Evolutionary conservation across 2,797 vertebrate species (phyloP).

Genomic region (Hippopotamyrus pictus): DNA sequence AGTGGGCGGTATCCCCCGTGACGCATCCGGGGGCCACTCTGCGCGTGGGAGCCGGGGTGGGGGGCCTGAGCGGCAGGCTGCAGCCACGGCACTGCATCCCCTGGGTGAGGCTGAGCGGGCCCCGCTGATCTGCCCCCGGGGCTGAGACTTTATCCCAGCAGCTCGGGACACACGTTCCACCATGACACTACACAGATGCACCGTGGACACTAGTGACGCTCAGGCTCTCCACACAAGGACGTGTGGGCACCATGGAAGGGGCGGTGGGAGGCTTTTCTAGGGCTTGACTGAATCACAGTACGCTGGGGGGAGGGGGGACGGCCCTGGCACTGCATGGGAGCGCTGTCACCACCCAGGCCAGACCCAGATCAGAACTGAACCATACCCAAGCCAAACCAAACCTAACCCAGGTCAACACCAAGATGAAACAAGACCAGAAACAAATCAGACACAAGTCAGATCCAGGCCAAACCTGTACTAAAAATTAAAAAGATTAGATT

Average conservation of each 20-base stretch:
- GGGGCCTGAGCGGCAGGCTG: slow-evolving; percentile 26
- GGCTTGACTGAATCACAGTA: not conserved
- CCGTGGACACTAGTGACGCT: not conserved
- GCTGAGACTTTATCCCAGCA: not conserved
- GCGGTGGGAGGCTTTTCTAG: not conserved
- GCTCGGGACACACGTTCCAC: not conserved
- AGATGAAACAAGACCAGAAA: not conserved
- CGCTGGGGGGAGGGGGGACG: not conserved
- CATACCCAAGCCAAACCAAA: not conserved
- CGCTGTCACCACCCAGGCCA: not conserved
- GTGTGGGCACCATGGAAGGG: not conserved
- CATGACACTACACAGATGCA: not conserved
- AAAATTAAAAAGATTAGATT: not conserved
- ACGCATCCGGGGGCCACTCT: slow-evolving; percentile 26
- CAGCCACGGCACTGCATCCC: slow-evolving; percentile 21
- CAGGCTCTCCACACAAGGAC: not conserved
- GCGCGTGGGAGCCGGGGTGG: slow-evolving; percentile 35
- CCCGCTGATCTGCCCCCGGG: not conserved
- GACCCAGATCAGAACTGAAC: not conserved
- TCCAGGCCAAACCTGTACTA: not conserved
- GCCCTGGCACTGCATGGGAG: not conserved
- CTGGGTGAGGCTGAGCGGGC: slow-evolving; percentile 19
- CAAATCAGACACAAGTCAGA: not conserved
- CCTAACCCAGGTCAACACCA: not conserved
- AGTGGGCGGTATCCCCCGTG: slow-evolving; percentile 20